phyloP scores from a whole-genome alignment of 2,888 invertebrate genomes.

The Coenonympha glycerion region DNA sequence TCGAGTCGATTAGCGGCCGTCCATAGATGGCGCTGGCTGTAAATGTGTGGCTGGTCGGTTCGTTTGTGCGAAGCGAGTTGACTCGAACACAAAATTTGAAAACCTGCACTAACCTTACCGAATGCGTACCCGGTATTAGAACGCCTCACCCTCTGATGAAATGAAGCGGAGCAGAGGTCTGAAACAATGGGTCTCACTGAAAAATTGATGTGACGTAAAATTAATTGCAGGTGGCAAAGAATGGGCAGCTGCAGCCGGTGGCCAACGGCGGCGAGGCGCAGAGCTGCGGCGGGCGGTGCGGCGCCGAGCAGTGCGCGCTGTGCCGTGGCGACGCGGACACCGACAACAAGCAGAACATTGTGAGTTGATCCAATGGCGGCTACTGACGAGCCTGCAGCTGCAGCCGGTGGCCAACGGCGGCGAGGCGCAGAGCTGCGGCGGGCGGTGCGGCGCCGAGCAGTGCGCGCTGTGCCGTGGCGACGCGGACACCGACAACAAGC shows the following conservation, averaged over 20 bases:
- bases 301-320: slow-evolving; percentile 64
- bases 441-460: slow-evolving; percentile 62
- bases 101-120: too few relatives aligned
- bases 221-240: slow-evolving; percentile 62
- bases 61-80: too few relatives aligned
- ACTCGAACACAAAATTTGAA: too few relatives aligned
- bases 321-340: slow-evolving; percentile 67
- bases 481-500: slow-evolving; percentile 69
- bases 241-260: slow-evolving; percentile 55
- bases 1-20: too few relatives aligned
- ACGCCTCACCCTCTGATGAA: too few relatives aligned
- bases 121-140: too few relatives aligned
- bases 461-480: slow-evolving; percentile 67
- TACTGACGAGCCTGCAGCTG: slow-evolving; percentile 40
- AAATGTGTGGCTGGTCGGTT: too few relatives aligned
- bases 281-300: slow-evolving; percentile 62
- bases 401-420: slow-evolving; percentile 46
- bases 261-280: slow-evolving; percentile 40
- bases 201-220: background rate
- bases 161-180: background rate
- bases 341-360: slow-evolving; percentile 70
- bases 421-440: slow-evolving; percentile 51
- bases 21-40: too few relatives aligned
- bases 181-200: background rate
- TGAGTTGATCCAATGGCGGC: slow-evolving; percentile 37